Conservation (phyloP, 2,113 vertebrate genomes). For the Eretmochelys imbricata region DNA sequence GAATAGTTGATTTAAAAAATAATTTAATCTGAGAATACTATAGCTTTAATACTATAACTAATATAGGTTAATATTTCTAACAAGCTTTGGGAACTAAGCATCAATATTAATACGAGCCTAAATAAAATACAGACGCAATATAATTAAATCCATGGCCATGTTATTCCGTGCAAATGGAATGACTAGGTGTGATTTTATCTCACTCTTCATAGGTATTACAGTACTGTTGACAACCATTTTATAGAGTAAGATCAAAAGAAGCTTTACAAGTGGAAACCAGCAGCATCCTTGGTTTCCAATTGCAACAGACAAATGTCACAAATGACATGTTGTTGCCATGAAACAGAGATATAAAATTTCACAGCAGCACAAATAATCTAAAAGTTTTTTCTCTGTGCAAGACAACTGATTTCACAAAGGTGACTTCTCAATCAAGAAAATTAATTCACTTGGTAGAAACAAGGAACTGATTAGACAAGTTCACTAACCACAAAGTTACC, state of each 20-base stretch:
- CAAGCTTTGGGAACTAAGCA: background rate
- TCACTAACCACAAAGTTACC: background rate
- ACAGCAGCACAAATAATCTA: background rate
- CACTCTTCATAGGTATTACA: background rate
- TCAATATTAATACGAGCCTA: background rate
- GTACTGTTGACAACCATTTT: background rate
- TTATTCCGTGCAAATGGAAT: background rate
- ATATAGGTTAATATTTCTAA: background rate
- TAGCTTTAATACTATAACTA: background rate
- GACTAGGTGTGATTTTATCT: background rate
- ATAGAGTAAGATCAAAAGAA: background rate
- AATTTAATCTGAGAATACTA: too few species aligned
- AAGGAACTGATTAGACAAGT: background rate
- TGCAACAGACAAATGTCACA: background rate
- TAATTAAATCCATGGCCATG: background rate
- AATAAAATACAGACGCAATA: background rate
- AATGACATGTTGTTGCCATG: background rate
- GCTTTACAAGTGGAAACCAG: background rate
- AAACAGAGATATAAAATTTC: background rate
- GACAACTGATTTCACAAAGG: background rate
- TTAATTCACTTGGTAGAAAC: background rate
- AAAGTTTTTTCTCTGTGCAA: background rate
- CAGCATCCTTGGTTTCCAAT: background rate
- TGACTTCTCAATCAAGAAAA: background rate
- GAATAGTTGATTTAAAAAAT: background rate